Evolutionary conservation across 2,888 invertebrate genomes (phyloP).

Genomic region (Phalera bucephala): DNA sequence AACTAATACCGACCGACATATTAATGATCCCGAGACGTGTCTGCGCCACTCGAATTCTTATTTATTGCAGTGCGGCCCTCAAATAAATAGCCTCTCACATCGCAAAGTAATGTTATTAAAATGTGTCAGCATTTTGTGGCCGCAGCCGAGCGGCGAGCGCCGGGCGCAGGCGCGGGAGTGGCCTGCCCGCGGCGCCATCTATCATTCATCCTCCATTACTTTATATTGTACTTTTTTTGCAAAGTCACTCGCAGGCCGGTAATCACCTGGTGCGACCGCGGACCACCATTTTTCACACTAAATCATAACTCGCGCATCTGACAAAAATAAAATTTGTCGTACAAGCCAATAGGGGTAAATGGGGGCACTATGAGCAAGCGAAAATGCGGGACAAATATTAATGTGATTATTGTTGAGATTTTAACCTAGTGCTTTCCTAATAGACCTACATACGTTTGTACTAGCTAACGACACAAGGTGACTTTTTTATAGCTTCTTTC

Average conservation of each 20-base stretch:
- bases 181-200: constrained; percentile 66
- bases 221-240: constrained; percentile 83
- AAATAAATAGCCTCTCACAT: constrained; percentile 78
- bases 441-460: too few species aligned
- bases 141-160: constrained; percentile 39
- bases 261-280: constrained; percentile 81
- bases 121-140: constrained; percentile 78
- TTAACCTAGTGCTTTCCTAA: too few species aligned
- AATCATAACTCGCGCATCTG: constrained; percentile 80
- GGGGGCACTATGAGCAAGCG: constrained; percentile 70
- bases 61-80: constrained; percentile 73
- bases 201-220: constrained; percentile 83
- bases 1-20: constrained; percentile 63
- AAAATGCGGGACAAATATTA: constrained; percentile 52
- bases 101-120: constrained; percentile 81
- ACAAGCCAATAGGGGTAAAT: constrained; percentile 77
- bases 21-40: constrained; percentile 70
- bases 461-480: too few species aligned
- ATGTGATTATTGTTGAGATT: constrained; percentile 41
- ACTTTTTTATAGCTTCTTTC: too few species aligned
- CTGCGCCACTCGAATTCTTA: constrained; percentile 73
- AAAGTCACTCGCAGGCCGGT: constrained; percentile 81
- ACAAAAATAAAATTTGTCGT: constrained; percentile 82
- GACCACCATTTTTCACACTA: constrained; percentile 80
- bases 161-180: constrained; percentile 45